phyloP scores from a whole-genome alignment of 2,113 vertebrate species.

The Chunga burmeisteri region DNA sequence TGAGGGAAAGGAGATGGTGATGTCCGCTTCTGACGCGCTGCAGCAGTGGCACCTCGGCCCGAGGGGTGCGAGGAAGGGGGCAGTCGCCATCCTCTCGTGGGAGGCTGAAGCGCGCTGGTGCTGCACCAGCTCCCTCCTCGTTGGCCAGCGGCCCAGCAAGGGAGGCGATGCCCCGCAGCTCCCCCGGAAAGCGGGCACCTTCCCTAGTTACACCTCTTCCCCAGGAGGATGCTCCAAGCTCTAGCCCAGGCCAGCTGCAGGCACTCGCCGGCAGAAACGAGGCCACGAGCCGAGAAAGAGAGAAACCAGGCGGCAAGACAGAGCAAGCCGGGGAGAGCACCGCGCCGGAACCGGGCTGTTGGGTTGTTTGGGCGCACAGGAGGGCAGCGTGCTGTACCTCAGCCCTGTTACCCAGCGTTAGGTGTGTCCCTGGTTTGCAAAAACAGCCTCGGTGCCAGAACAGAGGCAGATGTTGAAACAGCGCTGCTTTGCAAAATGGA shows the following conservation, averaged over 20 bases:
- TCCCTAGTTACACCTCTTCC: not conserved
- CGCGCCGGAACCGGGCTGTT: fast-evolving
- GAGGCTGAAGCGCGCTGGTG: not conserved
- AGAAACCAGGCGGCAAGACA: not conserved
- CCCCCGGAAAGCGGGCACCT: not conserved
- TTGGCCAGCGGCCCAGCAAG: not conserved
- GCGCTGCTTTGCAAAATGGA: not conserved
- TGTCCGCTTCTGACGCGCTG: fast-evolving
- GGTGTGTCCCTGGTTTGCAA: not conserved
- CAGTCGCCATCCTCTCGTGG: not conserved
- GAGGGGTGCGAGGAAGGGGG: not conserved
- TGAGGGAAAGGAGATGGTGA: not conserved
- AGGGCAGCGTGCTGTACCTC: not conserved
- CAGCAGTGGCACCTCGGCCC: not conserved
- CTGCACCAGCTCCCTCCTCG: not conserved
- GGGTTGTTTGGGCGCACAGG: not conserved
- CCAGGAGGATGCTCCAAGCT: not conserved
- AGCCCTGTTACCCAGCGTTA: not conserved
- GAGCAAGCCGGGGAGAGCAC: not conserved
- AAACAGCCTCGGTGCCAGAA: not conserved
- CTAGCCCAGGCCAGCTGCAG: not conserved
- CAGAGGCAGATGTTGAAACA: not conserved
- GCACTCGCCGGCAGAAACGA: not conserved
- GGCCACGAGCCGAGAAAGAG: not conserved
- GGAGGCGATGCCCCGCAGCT: not conserved